Evolutionary conservation across 2,797 vertebrate genomes (phyloP), one percentile per base, ranked within the genome.

Genomic region (Mormyrops boulengeri): DNA sequence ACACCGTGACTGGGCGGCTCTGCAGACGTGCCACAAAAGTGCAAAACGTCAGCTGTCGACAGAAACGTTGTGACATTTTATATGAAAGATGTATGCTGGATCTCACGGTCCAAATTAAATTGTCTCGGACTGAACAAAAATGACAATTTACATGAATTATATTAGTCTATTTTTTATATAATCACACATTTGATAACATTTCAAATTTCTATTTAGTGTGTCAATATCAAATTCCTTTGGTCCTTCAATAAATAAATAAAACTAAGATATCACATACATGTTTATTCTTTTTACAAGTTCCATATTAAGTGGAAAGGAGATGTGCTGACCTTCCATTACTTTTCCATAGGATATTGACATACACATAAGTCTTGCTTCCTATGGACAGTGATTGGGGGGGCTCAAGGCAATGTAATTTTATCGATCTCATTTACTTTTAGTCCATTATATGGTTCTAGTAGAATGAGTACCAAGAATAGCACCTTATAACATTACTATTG

Each of bases 261-360:
- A 88, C 97, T 97, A 97, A 96, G 97, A 97, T 97, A 97, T 96
- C 96, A 97, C 97, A 97, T 95, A 97, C 49, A 87, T 94, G 96
- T 95, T 97, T 95, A 96, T 96, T 95, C 96, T 96, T 96, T 97
- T 95, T 97, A 97, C 95, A 98, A 96, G 94, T 97, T 96, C 96
- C 95, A 96, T 97, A 97, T 62, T 97, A 98, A 94, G 94, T 95
- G 92, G 92, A 93, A 95, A 94, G 96, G 93, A 96, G 95, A 96
- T 95, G 92, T 66, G 92, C 95, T 95, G 93, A 93, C 93, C 62
- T 87, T 26, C 47, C 19, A 73, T 19, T 22, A 19, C 38, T 3
- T 11, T 53, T 86, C 38, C 49, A 89, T n/a, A 77, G 89, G 89
- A 26, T 95, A 96, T 96, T 86, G n/a, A 89, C 34, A 12, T 44